Percentiles rank a stretch among this genome's conserved stretches.
These are phyloP conservation scores for Hippocampus kuda DNA, from an alignment of 2,797 vertebrate genomes.

Conservation along the genomic window DNA sequence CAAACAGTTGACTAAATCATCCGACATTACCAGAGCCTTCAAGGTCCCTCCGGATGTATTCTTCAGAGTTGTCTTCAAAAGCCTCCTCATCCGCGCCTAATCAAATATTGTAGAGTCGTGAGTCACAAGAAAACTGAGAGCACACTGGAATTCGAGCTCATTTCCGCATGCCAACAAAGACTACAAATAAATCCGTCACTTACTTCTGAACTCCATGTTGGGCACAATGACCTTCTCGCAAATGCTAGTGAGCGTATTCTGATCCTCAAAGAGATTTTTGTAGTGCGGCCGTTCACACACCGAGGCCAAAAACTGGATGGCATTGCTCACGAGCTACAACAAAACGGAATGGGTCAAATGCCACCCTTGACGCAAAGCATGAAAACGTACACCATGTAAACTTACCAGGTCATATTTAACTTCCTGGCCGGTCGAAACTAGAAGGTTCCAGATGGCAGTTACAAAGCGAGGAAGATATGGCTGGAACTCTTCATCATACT, in stretches of 20 bases:
- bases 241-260: constrained; percentile 93
- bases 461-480: constrained; percentile 92
- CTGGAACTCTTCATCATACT: constrained; percentile 97
- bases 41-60: constrained; percentile 94
- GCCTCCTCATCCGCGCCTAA: constrained; percentile 96
- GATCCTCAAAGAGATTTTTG: constrained; percentile 96
- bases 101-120: constrained; percentile 23
- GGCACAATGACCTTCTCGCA: constrained; percentile 99
- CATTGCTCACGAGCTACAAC: constrained; percentile 90
- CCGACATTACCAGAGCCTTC: constrained; percentile 87
- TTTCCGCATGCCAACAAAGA: not conserved
- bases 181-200: constrained; percentile 30
- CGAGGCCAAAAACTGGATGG: constrained; percentile 97
- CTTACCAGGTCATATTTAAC: constrained; percentile 98
- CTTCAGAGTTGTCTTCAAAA: constrained; percentile 98
- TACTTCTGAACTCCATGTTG: constrained; percentile 99
- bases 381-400: not conserved
- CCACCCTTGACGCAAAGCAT: not conserved
- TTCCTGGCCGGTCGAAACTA: constrained; percentile 94
- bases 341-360: constrained; percentile 9
- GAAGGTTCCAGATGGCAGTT: constrained; percentile 95
- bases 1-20: not conserved
- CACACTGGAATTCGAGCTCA: not conserved
- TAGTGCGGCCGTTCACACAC: constrained; percentile 98
- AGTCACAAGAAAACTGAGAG: not conserved